Base-by-base conservation (phyloP, 2,797 vertebrate genomes). In the Staurois parvus region DNA sequence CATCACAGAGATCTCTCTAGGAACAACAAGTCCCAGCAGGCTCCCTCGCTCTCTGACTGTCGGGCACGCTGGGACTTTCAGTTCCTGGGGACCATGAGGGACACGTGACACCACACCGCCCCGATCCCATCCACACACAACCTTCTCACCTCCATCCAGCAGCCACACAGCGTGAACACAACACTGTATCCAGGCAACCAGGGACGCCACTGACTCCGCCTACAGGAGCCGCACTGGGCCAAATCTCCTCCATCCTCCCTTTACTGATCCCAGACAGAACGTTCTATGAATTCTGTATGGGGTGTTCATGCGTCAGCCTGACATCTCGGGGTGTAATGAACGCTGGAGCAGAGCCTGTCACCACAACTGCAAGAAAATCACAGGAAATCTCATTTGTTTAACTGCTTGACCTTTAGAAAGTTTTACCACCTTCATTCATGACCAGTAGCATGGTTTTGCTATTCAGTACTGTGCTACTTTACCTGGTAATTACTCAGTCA, bases 181-280 rank as follows among this genome's bases (percentile, higher is more conserved):
- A 24, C 48, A 32, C 34, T 0, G 84, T 86, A 62, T 32, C 84
- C 48, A 26, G 42, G 84, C 66, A 81, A 86, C 79, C 37, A 6
- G 2, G 13, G 73, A 81, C 84, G 72, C 72, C 37, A 19, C 12
- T 52, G 56, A 24, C 10, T 21, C 17, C 42, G 62, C 32, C 28
- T 79, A 86, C 84, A 67, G 84, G 45, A 56, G 84, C 84, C 79
- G 72, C 66, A 7, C 2, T 2, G 79, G 52, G 0, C 48, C 76
- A 73, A 74, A 56, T 17, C 21, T 42, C 8, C 13, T 48, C 32
- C 15, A 2, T 21, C 42, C 12, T 67, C 42, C 10, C n/a, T n/a
- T n/a, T n/a, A n/a, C n/a, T 67, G 64, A 37, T 37, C 37, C 9
- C 0, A 10, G 0, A 8, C 37, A 10, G 37, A 1, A 40, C 10